Base-by-base conservation (phyloP, 2,113 vertebrate genomes). In the Porphyrio hochstetteri region DNA sequence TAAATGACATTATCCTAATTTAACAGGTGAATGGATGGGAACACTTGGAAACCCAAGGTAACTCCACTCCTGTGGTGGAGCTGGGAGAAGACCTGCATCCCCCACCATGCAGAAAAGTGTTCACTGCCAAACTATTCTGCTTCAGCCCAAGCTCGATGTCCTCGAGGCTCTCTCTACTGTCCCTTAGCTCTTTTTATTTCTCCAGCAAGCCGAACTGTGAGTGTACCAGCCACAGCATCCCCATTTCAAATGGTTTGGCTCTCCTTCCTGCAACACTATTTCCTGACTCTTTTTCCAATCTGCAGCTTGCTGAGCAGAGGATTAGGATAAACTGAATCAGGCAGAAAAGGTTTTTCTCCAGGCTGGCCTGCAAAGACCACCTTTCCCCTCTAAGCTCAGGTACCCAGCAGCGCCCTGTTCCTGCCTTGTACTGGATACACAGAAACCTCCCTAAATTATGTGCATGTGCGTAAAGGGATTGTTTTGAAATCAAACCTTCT, bases 401-500 rank as follows among this genome's bases (percentile, higher is more conserved):
- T 96, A 91, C 81, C 81, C 77, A 95, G 71, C 71, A 95, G 71
- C 79, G 93, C 85, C 46, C 16, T 57, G 70, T 16, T 72, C 59
- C 87, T 76, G 70, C 69, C 94, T 85, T 71, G 48, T 24, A 4
- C 15, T 53, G 56, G 36, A 53, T 60, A 78, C 52, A 67, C 91
- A 91, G 83, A 92, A 95, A 82, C 19, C 75, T 93, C 92, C 83
- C 76, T 90, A 95, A 96, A 94, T 93, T 80, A 82, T 38, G 85
- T 96, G 93, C 78, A 78, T 91, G 85, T 77, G 91, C 27, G 7
- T 92, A 96, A 87, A 96, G 88, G 85, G 93, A 85, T 84, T 90
- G 63, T 96, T 97, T 94, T 88, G 93, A 97, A 97, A 97, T 97
- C 92, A 92, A 93, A 46, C 85, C 95, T 92, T 96, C 95, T 91